Base-by-base conservation (phyloP, 2,888 invertebrate species). In the Agrochola lychnidis region DNA sequence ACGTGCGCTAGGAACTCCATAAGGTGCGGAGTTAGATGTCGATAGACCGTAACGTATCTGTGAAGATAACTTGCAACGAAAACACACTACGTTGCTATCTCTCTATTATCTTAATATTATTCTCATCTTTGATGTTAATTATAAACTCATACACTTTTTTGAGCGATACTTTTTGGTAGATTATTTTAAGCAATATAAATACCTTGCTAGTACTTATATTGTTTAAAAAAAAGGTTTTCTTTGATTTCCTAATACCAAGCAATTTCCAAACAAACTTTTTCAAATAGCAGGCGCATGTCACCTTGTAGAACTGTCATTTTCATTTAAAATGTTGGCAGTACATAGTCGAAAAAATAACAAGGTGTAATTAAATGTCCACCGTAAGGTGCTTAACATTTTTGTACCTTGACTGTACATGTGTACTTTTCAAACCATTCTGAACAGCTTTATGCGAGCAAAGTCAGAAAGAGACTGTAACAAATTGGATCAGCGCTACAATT, bases 61-160 rank as follows among this genome's bases (percentile, higher is more conserved):
- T 56, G 36, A 76, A 53, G 30, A 61, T 66, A 10, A 71, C 40
- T 78, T 56, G 62, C 63, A 83, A 66, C 68, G n/a, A 76, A 70
- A 70, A 73, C 19, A 70, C 56, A 75, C 69, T 78, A 76, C 48
- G 68, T 56, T 72, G 67, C 72, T 76, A 61, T 64, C 19, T 48
- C 56, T 53, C 53, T 59, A 56, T 45, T 25, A 74, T 75, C 0
- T 66, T 19, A 36, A 45, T n/a, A 30, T 36, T 66, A n/a, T 74
- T 68, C n/a, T 40, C 16, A 64, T 25, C 4, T 36, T 40, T 25
- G 53, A 70, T 56, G 69, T 25, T 64, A 14, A 22, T 36, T 48
- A 53, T 45, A 6, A 36, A 72, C 16, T 66, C 14, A 40, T 36
- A 76, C 22, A 68, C 53, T 45, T 79, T 74, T 69, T 79, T 72